Base-by-base conservation (phyloP, 2,113 vertebrate species). In the Rostratula benghalensis region DNA sequence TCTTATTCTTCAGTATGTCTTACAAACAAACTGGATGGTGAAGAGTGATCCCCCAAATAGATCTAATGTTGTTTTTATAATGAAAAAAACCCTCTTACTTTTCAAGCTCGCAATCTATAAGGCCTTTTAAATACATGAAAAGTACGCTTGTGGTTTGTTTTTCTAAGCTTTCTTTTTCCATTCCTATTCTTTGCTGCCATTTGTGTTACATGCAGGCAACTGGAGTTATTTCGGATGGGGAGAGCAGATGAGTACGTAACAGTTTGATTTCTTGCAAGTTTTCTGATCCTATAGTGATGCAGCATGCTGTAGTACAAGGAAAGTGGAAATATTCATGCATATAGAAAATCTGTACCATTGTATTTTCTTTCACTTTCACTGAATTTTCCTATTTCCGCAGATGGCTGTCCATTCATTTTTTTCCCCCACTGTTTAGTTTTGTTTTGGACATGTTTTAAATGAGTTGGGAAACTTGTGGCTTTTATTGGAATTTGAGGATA, bases 161-260 rank as follows among this genome's bases (percentile, higher is more conserved):
- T 95, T 94, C 96, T 98, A 97, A 98, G 90, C 41, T 94, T 95
- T 97, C 89, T 97, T 96, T 96, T 97, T 84, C 97, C 89, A 94
- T 87, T 97, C 94, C 95, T 97, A 28, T 98, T 97, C 89, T 97
- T 97, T 97, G 96, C 90, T 98, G 97, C 98, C 97, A 73, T 98
- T 98, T 98, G 97, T 97, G 96, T 97, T 98, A 98, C 98, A 97
- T 97, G 97, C 99, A 99, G 99, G 99, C 99, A 98, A 98, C 98
- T 98, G 98, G 98, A 98, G 97, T 97, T 99, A 99, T 99, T 99
- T 99, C 98, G 99, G 99, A 99, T 99, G 99, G 99, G 98, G 98
- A 97, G 98, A 99, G 84, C 98, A 98, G 89, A 98, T 98, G 97
- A 99, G 99, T 99, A 99, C 98, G 99, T 99, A 99, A 98, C 96